A percentile compares a stretch with the other conserved stretches of the same genome.
Evolutionary conservation across 1,140 invertebrate species (phyloP).

Genomic region (Formica exsecta): DNA sequence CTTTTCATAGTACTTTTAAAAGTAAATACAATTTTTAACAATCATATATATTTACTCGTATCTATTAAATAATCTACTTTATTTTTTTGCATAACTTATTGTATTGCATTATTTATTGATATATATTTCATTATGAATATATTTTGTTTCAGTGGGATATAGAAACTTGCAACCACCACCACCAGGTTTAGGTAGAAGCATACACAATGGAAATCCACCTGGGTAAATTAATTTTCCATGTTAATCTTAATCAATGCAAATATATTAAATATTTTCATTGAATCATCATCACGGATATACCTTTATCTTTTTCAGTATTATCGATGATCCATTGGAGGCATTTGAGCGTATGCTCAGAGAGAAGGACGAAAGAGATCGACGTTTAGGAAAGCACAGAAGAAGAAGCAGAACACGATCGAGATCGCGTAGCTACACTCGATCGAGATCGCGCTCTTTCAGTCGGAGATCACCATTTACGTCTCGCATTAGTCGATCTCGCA

Average conservation of each 20-base stretch:
- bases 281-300: neutral
- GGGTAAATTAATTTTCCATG: slow-evolving; percentile 77
- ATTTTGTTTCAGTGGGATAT: slow-evolving; percentile 79
- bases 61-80: no score
- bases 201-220: slow-evolving; percentile 84
- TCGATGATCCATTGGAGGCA: slow-evolving; percentile 93
- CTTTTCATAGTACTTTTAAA: no score
- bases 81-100: no score
- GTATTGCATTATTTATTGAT: neutral
- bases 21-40: no score
- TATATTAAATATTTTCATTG: neutral
- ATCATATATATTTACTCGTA: no score
- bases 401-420: slow-evolving; percentile 85
- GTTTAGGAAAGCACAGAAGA: slow-evolving; percentile 89
- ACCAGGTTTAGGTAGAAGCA: slow-evolving; percentile 82
- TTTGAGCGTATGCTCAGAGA: slow-evolving; percentile 94
- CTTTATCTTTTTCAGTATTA: slow-evolving; percentile 86
- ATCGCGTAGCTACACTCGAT: slow-evolving; percentile 87
- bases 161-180: slow-evolving; percentile 84
- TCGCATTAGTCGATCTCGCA: slow-evolving; percentile 83
- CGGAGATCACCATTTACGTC: slow-evolving; percentile 81
- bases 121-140: slow-evolving; percentile 21
- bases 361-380: slow-evolving; percentile 91
- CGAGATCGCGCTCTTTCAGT: slow-evolving; percentile 85
- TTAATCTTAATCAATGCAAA: neutral